Base-by-base conservation (phyloP, 2,113 vertebrate genomes). In the Ornithorhynchus anatinus region DNA sequence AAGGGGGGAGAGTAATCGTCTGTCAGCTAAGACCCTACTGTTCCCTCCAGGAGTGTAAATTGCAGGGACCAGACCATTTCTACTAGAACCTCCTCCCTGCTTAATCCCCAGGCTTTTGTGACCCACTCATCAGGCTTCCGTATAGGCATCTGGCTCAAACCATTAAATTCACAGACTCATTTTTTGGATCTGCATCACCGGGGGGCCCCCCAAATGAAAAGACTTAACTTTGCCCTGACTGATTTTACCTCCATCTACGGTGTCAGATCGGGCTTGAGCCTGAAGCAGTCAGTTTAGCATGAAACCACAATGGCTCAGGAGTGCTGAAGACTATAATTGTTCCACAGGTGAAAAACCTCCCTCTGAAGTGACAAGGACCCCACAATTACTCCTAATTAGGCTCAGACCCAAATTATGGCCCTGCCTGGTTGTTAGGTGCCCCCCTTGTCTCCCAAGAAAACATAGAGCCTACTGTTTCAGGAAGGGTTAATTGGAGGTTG, bases 391-490 rank as follows among this genome's bases (percentile, higher is more conserved):
- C 44, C 75, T 57, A 12, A 32, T n/a, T 22, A 61, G 77, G 40
- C 22, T 35, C 45, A 70, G 65, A 54, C 74, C 53, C 69, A 58
- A 39, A 38, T 38, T 8, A 0, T 68, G 57, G 31, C 58, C 33
- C 42, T 15, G 27, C 48, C 61, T 52, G n/a, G 2, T 20, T 15
- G 2, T 62, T 32, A 57, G 47, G 85, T 68, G 59, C 65, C 36
- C 48, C 59, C 60, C 52, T 82, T 88, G 84, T 87, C 75, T 91
- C 73, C 57, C 57, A 65, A 76, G 52, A 65, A 78, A 53, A 80
- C 64, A 68, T 77, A 82, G 67, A 76, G 74, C 72, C 60, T 63
- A 62, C 42, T 75, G 74, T 79, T 87, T 65, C 80, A 63, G 80
- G 44, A 56, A 47, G 75, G 77, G 35, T 33, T 82, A 47, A 51